Evolutionary conservation across 1,140 invertebrate species (phyloP), one percentile per base, ranked within the genome.

Genomic region (Chrysoperla carnea): DNA sequence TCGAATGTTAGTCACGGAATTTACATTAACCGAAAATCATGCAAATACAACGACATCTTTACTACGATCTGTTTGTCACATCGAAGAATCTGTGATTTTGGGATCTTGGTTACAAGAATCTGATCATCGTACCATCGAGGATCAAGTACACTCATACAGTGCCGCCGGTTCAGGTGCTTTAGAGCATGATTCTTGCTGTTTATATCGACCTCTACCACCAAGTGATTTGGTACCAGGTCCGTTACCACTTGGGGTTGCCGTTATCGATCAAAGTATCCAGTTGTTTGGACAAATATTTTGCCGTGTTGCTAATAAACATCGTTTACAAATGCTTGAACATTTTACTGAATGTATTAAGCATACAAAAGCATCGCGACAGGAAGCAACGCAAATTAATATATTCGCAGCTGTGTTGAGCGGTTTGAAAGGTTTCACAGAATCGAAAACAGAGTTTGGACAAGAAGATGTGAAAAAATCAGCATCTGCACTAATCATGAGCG

Each of bases 301-400:
- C 1, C 74, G 84, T 41, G 89, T 97, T 6, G 84, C 89, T 4
- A 87, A 91, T 54, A 98, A 97, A 55, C 93, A 99, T 64, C 70
- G 91, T 46, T 66, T 94, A 33, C 92, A 99, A 67, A 94, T 99
- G 81, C 62, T 99, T 29, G 86, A 94, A 44, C 94, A 99, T 58
- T 99, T 99, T 55, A 74, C 75, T 29, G 93, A 98, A 54, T 94
- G 90, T 56, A 89, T 97, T 40, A 78, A 83, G 50, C 86, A 90
- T 53, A 87, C 89, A 0, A 95, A 95, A 60, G 88, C 85, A 7
- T 75, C 75, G 2, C 70, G 89, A 13, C 88, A 93, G 59, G 91
- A 98, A 61, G 92, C 92, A 2, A 82, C 98, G 13, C 91, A 96
- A 59, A 85, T 95, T 63, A 99, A 99, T 61, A 84, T 97, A 38